Conservation (phyloP, 2,888 invertebrate species). For the Zeuzera pyrina region DNA sequence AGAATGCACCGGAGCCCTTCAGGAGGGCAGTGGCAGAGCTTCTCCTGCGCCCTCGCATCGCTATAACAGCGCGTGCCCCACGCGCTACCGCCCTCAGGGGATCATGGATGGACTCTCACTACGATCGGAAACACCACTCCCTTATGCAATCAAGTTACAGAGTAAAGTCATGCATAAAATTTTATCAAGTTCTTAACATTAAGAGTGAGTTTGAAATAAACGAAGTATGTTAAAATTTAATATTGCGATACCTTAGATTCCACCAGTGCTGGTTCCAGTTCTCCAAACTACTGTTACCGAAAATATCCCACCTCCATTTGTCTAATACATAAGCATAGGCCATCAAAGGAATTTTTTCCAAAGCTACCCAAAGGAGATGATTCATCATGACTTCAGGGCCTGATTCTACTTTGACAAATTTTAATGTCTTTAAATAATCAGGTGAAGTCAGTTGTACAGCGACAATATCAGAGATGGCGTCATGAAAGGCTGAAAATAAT, state of each 20-base stretch:
- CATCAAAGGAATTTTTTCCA: conserved; percentile 59
- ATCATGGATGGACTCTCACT: no score
- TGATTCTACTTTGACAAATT: conserved; percentile 42
- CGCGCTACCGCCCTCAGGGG: no score
- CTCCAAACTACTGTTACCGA: conserved; percentile 40
- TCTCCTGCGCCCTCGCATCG: no score
- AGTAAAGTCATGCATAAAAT: no score
- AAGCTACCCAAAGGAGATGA: conserved; percentile 53
- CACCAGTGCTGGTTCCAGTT: conserved; percentile 65
- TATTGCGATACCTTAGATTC: conserved; percentile 53
- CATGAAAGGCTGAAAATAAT: conserved; percentile 71
- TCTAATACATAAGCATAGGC: conserved; percentile 59
- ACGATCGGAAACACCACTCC: no score
- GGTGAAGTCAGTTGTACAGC: conserved; percentile 73
- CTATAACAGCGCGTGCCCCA: no score
- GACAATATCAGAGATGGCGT: conserved; percentile 76
- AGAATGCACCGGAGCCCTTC: no score
- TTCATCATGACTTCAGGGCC: conserved; percentile 47
- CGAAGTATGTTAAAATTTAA: no score
- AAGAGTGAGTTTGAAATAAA: no score
- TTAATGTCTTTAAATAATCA: conserved; percentile 55
- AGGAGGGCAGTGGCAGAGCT: no score
- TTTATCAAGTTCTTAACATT: no score
- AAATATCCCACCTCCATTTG: conserved; percentile 62
- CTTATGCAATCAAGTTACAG: no score